These are phyloP conservation scores for Thunnus maccoyii DNA, from an alignment of 2,113 vertebrate species.

Conservation along the genomic window DNA sequence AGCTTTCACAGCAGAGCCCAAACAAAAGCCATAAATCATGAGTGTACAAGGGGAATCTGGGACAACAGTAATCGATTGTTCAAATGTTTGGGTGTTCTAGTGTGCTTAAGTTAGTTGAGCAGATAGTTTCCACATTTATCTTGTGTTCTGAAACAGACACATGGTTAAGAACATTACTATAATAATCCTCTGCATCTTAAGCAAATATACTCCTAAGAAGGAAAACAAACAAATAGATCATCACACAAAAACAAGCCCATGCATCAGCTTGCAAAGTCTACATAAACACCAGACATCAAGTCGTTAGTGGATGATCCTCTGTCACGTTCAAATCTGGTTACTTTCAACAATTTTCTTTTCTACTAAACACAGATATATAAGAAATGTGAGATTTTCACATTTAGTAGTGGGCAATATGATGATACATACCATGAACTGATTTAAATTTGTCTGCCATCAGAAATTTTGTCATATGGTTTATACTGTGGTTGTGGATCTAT, in stretches of 20 bases:
- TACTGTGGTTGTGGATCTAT: too few relatives aligned
- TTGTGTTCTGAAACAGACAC: background rate
- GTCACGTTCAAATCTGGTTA: too few relatives aligned
- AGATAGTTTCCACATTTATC: constrained; percentile 17
- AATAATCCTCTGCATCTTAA: background rate
- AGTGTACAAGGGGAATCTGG: constrained; percentile 5
- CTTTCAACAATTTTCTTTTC: background rate
- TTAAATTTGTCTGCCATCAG: background rate
- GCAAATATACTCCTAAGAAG: too few relatives aligned
- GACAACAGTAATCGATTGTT: constrained; percentile 10
- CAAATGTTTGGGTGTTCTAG: constrained; percentile 7
- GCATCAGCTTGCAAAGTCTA: background rate
- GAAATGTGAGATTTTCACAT: background rate
- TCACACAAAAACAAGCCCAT: background rate
- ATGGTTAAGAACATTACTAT: background rate
- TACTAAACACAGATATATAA: background rate
- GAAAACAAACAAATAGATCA: background rate
- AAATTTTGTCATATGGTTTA: too few relatives aligned
- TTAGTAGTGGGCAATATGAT: background rate
- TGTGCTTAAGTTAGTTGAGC: background rate
- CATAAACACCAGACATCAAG: too few relatives aligned
- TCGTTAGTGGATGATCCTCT: too few relatives aligned
- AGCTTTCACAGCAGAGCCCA: constrained; percentile 32
- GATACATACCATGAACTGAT: background rate
- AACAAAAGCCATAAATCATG: constrained; percentile 55